These are phyloP conservation scores for Ataeniobius toweri DNA, from an alignment of 2,797 vertebrate genomes.

Conservation along the genomic window DNA sequence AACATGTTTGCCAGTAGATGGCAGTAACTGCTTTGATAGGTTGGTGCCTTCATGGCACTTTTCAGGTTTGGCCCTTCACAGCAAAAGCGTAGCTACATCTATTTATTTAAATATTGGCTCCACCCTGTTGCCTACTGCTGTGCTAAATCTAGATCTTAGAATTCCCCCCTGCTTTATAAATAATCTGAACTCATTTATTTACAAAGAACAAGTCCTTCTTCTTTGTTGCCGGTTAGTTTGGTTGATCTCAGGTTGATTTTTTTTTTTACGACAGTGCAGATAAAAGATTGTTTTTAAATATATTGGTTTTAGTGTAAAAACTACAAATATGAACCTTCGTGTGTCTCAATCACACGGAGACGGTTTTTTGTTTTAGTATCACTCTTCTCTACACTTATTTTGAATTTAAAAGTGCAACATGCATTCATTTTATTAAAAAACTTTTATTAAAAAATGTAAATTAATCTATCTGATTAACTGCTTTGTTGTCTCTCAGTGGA, in stretches of 20 bases:
- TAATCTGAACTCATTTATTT: too few relatives aligned
- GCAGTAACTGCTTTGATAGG: too few relatives aligned
- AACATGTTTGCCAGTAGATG: too few relatives aligned
- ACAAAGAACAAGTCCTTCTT: too few relatives aligned
- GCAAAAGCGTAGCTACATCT: not conserved
- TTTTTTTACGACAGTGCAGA: not conserved
- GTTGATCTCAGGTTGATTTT: not conserved
- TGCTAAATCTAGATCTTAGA: too few relatives aligned
- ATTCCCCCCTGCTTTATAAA: too few relatives aligned
- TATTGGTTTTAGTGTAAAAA: not conserved
- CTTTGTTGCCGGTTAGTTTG: not conserved
- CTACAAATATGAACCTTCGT: not conserved
- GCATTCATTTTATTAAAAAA: not conserved
- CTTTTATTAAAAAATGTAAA: not conserved
- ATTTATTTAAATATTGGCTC: not conserved
- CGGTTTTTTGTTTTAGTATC: not conserved
- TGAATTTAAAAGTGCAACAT: too few relatives aligned
- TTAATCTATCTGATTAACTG: too few relatives aligned
- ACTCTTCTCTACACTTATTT: too few relatives aligned
- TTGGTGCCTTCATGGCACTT: too few relatives aligned
- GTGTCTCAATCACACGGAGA: not conserved
- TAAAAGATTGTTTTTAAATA: not conserved
- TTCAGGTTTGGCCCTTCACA: not conserved
- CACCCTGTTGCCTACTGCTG: too few relatives aligned
- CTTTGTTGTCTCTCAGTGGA: too few relatives aligned